Base-by-base conservation (phyloP, 2,888 invertebrate genomes). In the Hybos culiciformis region DNA sequence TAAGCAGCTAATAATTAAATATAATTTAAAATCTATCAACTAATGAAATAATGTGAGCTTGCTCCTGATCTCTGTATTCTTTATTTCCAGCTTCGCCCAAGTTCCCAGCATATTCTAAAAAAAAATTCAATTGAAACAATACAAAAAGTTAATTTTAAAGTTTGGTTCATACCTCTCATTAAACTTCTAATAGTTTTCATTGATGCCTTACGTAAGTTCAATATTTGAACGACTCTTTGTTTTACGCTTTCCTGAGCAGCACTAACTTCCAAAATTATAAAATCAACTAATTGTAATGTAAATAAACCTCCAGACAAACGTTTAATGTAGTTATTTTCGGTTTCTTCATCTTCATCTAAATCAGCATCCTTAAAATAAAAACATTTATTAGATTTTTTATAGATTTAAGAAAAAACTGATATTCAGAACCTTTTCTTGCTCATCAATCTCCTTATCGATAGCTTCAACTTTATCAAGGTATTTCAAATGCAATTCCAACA, bases 401-500 rank as follows among this genome's bases (percentile, higher is more conserved):
- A 34, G 11, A 18, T 34, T 11, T 8, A 34, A 12, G 12, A 36
- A 21, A 21, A 21, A 18, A 17, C 9, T 15, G 18, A 32, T n/a
- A 5, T n/a, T 17, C 7, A 48, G 48, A 44, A 64, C 69, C 53
- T 61, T 67, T 48, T 67, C 59, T 39, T 63, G 61, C 24, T 65
- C 66, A 53, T 85, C 83, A 56, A 90, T 80, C 54, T 78, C 75
- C 17, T 77, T 77, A 63, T 93, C 92, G 3, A 86, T 77, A 39
- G 77, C 70, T 55, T 91, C 83, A 1, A 96, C 90, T 69, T 91
- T 91, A 55, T 91, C 91, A 62, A 91, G 74, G 66, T 96, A 98
- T 62, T 96, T 94, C 59, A 97, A 90, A 68, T 98, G 96, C 48
- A 98, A 69, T 64, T 99, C 98, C 61, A 98, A 71, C 34, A 98